Conservation (phyloP, 2,888 invertebrate species). For the Carabus problematicus region DNA sequence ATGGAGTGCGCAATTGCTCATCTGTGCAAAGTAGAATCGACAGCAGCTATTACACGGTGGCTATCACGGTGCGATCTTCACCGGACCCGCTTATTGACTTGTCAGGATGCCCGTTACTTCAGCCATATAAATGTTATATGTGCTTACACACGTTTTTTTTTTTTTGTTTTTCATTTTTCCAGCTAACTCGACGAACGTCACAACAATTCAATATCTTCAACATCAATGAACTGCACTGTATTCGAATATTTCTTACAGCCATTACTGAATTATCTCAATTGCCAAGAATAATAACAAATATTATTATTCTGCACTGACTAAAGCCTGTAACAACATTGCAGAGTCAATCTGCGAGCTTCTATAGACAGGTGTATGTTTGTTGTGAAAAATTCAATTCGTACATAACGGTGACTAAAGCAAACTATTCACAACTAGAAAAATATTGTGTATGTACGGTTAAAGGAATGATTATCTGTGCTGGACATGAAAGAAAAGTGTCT, state of each 20-base stretch:
- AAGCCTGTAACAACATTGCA: no score
- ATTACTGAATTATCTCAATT: neutral
- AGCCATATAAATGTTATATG: constrained; percentile 33
- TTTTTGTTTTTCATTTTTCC: constrained; percentile 9
- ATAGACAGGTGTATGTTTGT: no score
- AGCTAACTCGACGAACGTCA: neutral
- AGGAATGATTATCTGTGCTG: constrained; percentile 4
- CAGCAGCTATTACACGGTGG: constrained; percentile 14
- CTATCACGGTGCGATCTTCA: constrained; percentile 17
- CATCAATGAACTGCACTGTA: neutral
- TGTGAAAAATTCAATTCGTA: no score
- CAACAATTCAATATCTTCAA: neutral
- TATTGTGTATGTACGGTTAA: constrained; percentile 1
- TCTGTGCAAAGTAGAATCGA: neutral
- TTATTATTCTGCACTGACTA: no score
- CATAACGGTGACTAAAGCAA: no score
- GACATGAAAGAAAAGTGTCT: neutral
- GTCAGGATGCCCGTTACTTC: constrained; percentile 20
- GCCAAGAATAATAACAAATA: neutral
- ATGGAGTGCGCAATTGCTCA: no score
- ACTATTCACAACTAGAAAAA: neutral
- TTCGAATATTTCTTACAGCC: neutral
- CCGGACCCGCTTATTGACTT: constrained; percentile 32
- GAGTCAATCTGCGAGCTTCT: no score
- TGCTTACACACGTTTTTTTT: constrained; percentile 16